Evolutionary conservation across 2,888 invertebrate genomes (phyloP).

Genomic region (Eupithecia pulchellata): DNA sequence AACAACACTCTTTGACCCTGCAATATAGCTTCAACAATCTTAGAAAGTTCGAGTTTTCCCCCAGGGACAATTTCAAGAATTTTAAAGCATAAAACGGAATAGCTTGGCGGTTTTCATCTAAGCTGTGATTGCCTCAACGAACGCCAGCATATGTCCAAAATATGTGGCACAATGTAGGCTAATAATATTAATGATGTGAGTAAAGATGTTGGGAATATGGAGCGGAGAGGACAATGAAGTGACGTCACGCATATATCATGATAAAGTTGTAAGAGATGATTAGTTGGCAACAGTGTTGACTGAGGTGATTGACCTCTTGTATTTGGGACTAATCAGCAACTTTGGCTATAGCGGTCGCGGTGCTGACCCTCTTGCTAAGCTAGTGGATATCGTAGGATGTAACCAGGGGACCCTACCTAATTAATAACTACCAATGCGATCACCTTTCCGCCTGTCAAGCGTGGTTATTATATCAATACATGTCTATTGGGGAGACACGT

Average conservation of each 20-base stretch:
- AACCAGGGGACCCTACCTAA: too few relatives aligned
- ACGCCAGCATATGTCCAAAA: constrained; percentile 44
- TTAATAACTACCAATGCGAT: too few relatives aligned
- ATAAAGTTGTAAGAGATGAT: background rate
- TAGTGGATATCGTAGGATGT: background rate
- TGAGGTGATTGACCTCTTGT: background rate
- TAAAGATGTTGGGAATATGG: constrained; percentile 39
- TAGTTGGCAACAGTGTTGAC: background rate
- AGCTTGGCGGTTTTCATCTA: background rate
- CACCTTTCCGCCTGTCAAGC: too few relatives aligned
- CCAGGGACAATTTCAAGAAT: background rate
- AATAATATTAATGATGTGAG: constrained; percentile 42
- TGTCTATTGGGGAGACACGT: too few relatives aligned
- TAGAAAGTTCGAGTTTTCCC: background rate
- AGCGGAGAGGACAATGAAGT: constrained; percentile 18
- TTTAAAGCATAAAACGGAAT: background rate
- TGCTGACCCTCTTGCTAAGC: background rate
- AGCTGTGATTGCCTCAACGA: constrained; percentile 33
- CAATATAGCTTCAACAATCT: background rate
- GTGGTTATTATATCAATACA: too few relatives aligned
- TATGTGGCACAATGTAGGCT: constrained; percentile 42
- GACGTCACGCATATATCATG: background rate
- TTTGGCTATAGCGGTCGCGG: background rate
- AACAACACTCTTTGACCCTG: background rate
- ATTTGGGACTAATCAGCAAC: background rate